phyloP scores from a whole-genome alignment of 2,888 invertebrate species.

The Philereme transversata region DNA sequence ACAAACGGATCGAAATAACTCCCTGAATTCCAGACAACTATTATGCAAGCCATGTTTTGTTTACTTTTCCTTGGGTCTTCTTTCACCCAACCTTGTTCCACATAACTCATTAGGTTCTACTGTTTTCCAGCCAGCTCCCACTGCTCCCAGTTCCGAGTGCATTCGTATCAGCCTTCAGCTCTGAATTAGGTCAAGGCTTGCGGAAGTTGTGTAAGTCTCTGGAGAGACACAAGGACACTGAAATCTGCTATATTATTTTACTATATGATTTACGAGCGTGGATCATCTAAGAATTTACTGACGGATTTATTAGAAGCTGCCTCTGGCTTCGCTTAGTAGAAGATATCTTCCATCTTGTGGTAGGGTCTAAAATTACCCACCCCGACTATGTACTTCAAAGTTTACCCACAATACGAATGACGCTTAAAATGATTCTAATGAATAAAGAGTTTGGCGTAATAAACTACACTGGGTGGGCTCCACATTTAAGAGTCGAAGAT shows the following conservation, averaged over 20 bases:
- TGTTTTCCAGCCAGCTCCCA: neutral
- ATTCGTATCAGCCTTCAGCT: slow-evolving; percentile 7
- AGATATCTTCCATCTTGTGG: no score
- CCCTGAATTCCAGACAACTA: neutral
- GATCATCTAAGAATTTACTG: no score
- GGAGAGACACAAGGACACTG: slow-evolving; percentile 11
- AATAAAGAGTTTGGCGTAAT: no score
- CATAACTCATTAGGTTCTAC: neutral
- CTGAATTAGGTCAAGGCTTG: slow-evolving; percentile 25
- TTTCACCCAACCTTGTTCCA: neutral
- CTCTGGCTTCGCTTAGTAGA: no score
- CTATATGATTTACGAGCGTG: neutral
- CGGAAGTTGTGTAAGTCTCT: slow-evolving; percentile 11
- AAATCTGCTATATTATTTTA: slow-evolving; percentile 6
- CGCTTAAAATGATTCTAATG: no score
- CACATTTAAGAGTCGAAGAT: no score
- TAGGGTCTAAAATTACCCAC: no score
- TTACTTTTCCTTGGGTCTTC: neutral
- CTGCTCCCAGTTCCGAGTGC: slow-evolving; percentile 2
- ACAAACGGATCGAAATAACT: neutral
- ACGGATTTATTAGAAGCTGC: no score
- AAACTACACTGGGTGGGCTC: no score
- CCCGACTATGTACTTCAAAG: no score
- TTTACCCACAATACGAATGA: no score
- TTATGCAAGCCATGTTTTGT: neutral